These are phyloP conservation scores for Thalassoma bifasciatum DNA, from an alignment of 2,113 vertebrate species.

Conservation along the genomic window DNA sequence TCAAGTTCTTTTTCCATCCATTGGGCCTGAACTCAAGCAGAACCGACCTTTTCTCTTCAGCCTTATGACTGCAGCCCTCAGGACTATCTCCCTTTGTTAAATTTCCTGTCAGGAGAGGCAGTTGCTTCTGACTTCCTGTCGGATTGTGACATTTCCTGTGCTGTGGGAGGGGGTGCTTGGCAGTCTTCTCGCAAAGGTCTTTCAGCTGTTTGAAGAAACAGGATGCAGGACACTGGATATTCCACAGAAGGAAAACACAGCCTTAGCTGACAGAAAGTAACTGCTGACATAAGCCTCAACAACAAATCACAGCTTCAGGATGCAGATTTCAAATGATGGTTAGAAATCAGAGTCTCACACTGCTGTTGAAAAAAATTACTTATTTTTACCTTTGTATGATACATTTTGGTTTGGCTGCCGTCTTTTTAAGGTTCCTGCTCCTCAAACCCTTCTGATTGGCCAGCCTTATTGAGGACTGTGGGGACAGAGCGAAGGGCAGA, in stretches of 20 bases:
- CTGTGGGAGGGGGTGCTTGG: conserved; percentile 27
- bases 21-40: background rate
- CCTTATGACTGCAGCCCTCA: conserved; percentile 40
- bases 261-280: conserved; percentile 22
- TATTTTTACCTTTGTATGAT: too few species aligned
- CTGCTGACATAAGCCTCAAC: conserved; percentile 10
- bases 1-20: conserved; percentile 3
- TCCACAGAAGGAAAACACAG: conserved; percentile 43
- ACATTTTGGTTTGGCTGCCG: too few species aligned
- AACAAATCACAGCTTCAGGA: conserved; percentile 4
- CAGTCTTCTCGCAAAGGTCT: conserved; percentile 20
- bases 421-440: too few species aligned
- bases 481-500: too few species aligned
- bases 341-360: background rate
- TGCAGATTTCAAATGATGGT: too few species aligned
- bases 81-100: conserved; percentile 67
- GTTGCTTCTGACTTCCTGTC: conserved; percentile 76
- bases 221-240: conserved; percentile 57
- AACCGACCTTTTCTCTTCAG: conserved; percentile 42
- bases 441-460: too few species aligned
- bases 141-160: conserved; percentile 73
- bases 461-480: too few species aligned
- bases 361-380: too few species aligned
- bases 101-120: conserved; percentile 73
- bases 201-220: conserved; percentile 63